These are phyloP conservation scores for Ooceraea biroi DNA, from an alignment of 1,140 invertebrate genomes.

Conservation along the genomic window DNA sequence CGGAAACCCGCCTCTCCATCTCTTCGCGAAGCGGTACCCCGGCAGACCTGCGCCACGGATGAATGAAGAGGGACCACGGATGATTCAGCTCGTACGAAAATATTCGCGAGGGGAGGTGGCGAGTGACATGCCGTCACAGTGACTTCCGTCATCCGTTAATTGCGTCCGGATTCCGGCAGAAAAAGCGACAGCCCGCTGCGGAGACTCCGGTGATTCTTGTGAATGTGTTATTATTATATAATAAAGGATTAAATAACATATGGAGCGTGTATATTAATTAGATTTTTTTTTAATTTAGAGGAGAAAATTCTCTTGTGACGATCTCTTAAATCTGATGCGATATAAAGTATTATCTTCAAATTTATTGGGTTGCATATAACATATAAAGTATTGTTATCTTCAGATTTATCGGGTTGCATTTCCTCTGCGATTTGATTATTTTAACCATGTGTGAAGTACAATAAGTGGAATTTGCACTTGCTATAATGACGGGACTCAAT, in stretches of 20 bases:
- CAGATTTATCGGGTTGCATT: too few relatives aligned
- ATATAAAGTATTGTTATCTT: too few relatives aligned
- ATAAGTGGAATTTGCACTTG: not conserved
- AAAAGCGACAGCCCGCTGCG: constrained; percentile 42
- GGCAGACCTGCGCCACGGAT: constrained; percentile 9
- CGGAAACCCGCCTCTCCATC: constrained; percentile 30
- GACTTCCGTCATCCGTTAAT: constrained; percentile 33
- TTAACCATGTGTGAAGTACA: too few relatives aligned
- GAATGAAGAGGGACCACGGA: constrained; percentile 27
- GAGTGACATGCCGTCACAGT: not conserved
- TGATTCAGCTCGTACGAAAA: constrained; percentile 58
- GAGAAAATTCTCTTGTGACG: too few relatives aligned
- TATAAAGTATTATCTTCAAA: too few relatives aligned
- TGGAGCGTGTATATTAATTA: too few relatives aligned
- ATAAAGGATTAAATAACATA: not conserved
- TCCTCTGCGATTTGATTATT: too few relatives aligned
- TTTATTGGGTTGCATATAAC: too few relatives aligned
- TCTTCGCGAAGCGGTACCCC: constrained; percentile 39
- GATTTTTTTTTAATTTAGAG: too few relatives aligned
- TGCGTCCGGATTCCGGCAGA: constrained; percentile 53
- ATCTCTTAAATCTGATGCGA: too few relatives aligned
- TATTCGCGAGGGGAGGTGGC: not conserved
- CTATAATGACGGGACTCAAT: constrained; percentile 44
- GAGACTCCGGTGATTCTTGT: not conserved
- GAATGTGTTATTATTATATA: not conserved